phyloP scores from a whole-genome alignment of 2,113 vertebrate species.

The Procavia capensis region DNA sequence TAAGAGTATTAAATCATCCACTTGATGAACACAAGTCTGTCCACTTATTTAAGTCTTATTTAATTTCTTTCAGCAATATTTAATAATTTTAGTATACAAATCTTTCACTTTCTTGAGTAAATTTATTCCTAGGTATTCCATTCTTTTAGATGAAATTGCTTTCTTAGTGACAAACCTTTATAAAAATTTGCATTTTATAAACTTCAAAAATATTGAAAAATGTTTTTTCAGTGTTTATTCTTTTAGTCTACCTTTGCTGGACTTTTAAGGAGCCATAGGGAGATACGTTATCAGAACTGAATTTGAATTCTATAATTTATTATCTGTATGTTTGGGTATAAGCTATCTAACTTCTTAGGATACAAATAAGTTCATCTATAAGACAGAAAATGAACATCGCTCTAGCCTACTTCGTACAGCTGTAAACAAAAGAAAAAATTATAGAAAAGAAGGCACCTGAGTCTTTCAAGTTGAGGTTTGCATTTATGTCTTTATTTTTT shows the following conservation, averaged over 20 bases:
- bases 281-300: background rate
- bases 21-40: background rate
- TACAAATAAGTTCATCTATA: background rate
- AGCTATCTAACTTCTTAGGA: background rate
- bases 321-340: background rate
- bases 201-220: background rate
- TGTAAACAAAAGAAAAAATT: background rate
- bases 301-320: background rate
- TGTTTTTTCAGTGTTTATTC: background rate
- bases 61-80: background rate
- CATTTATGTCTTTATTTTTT: background rate
- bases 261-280: background rate
- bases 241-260: background rate
- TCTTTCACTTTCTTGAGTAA: background rate
- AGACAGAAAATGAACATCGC: background rate
- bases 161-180: background rate
- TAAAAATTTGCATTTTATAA: background rate
- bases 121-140: background rate
- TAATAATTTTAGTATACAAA: background rate
- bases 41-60: background rate
- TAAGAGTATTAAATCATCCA: background rate
- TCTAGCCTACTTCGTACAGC: background rate
- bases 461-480: background rate
- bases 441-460: background rate
- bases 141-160: background rate